Evolutionary conservation across 2,888 invertebrate genomes (phyloP).

Genomic region (Loripinus fragilis): DNA sequence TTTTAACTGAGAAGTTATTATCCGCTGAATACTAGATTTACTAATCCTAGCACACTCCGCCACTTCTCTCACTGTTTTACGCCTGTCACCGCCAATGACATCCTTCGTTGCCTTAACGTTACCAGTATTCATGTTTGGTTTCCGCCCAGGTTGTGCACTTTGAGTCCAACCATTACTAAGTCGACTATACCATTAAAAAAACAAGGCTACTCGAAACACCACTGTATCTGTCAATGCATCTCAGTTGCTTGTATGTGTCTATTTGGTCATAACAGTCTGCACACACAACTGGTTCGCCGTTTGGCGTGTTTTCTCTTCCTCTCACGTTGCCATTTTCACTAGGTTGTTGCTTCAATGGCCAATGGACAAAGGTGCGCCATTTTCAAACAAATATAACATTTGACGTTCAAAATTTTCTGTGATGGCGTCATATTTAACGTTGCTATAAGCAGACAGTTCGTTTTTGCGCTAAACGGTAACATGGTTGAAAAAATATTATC

Average conservation of each 20-base stretch:
- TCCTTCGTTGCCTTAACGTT: slow-evolving; percentile 16
- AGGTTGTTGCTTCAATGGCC: slow-evolving; percentile 10
- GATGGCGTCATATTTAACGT: slow-evolving; percentile 3
- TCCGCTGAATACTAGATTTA: slow-evolving; percentile 12
- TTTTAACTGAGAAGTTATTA: slow-evolving; percentile 19
- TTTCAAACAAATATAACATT: slow-evolving; percentile 23
- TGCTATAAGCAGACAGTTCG: slow-evolving; percentile 6
- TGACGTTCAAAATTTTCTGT: slow-evolving; percentile 17
- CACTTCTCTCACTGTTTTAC: slow-evolving; percentile 21
- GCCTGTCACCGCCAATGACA: slow-evolving; percentile 21
- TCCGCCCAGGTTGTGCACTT: slow-evolving; percentile 22
- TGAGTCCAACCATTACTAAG: slow-evolving; percentile 21
- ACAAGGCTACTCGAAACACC: slow-evolving; percentile 26
- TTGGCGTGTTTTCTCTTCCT: slow-evolving; percentile 25
- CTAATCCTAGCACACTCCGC: slow-evolving; percentile 12
- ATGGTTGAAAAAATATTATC: slow-evolving; percentile 17
- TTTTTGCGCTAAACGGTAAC: slow-evolving; percentile 21
- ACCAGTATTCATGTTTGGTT: slow-evolving; percentile 19
- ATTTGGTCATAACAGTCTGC: slow-evolving; percentile 10
- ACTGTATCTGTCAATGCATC: slow-evolving; percentile 23
- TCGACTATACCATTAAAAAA: slow-evolving; percentile 23
- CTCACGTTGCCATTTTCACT: slow-evolving; percentile 29
- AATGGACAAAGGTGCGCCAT: slow-evolving; percentile 20
- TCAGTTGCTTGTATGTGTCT: slow-evolving; percentile 24
- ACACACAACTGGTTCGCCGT: slow-evolving; percentile 27